Evolutionary conservation across 2,113 vertebrate species (phyloP).

Genomic region (Lamprotornis superbus): DNA sequence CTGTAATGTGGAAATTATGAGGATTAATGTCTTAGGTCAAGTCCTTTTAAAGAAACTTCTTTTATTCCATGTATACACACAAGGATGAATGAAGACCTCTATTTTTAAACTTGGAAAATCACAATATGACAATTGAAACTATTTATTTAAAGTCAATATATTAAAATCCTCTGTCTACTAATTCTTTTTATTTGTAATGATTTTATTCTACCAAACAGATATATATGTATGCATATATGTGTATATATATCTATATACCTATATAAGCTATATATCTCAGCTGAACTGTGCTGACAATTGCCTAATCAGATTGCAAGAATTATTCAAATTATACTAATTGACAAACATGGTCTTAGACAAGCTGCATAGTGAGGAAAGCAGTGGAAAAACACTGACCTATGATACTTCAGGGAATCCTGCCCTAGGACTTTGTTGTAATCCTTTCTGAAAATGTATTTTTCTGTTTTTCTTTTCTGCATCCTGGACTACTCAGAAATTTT

Average conservation of each 20-base stretch:
- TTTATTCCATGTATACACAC: neutral
- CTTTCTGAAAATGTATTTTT: neutral
- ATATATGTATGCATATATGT: neutral
- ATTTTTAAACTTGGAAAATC: neutral
- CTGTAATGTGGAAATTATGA: neutral
- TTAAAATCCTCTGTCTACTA: neutral
- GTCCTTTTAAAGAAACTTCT: neutral
- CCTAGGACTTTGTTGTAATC: neutral
- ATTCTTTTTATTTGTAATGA: neutral
- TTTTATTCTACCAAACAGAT: neutral
- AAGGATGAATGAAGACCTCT: neutral
- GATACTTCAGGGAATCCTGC: neutral
- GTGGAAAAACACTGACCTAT: neutral
- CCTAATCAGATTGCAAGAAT: neutral
- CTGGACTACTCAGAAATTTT: neutral
- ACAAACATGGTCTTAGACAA: neutral
- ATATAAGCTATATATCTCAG: neutral
- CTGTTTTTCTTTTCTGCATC: neutral
- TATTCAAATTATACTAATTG: neutral
- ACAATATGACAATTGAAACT: neutral
- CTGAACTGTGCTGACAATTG: neutral
- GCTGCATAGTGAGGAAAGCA: neutral
- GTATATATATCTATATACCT: neutral
- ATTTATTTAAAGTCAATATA: neutral
- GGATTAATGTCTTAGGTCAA: neutral